Evolutionary conservation across 2,888 invertebrate genomes (phyloP).

Genomic region (Crossocerus cetratus): DNA sequence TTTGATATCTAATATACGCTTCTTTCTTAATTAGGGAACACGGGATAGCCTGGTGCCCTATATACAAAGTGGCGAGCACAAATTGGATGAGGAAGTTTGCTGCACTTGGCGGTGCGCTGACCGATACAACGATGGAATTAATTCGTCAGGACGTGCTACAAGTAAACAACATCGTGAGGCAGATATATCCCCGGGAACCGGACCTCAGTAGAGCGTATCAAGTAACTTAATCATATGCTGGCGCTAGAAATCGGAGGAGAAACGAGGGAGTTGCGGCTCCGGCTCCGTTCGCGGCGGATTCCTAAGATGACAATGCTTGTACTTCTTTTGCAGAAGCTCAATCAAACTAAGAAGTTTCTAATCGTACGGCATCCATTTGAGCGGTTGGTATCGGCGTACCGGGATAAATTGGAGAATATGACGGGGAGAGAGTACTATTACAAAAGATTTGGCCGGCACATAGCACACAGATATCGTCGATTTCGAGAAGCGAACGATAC

Average conservation of each 20-base stretch:
- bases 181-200: slow-evolving; percentile 60
- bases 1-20: no score
- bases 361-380: slow-evolving; percentile 79
- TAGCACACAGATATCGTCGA: slow-evolving; percentile 64
- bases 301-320: no score
- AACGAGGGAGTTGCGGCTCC: neutral
- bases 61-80: slow-evolving; percentile 73
- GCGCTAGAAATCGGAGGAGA: neutral
- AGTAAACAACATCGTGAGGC: slow-evolving; percentile 65
- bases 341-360: slow-evolving; percentile 66
- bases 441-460: slow-evolving; percentile 69
- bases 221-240: slow-evolving; percentile 34
- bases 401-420: slow-evolving; percentile 77
- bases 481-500: slow-evolving; percentile 46
- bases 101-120: slow-evolving; percentile 58
- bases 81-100: slow-evolving; percentile 73
- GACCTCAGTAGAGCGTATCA: slow-evolving; percentile 51
- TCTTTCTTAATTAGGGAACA: slow-evolving; percentile 49
- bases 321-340: slow-evolving; percentile 56
- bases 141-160: slow-evolving; percentile 57
- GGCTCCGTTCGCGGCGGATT: no score
- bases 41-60: slow-evolving; percentile 72
- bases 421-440: slow-evolving; percentile 71
- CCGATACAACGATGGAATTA: slow-evolving; percentile 52
- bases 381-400: slow-evolving; percentile 78